Conservation (phyloP, 2,113 vertebrate genomes). For the Empidonax traillii region DNA sequence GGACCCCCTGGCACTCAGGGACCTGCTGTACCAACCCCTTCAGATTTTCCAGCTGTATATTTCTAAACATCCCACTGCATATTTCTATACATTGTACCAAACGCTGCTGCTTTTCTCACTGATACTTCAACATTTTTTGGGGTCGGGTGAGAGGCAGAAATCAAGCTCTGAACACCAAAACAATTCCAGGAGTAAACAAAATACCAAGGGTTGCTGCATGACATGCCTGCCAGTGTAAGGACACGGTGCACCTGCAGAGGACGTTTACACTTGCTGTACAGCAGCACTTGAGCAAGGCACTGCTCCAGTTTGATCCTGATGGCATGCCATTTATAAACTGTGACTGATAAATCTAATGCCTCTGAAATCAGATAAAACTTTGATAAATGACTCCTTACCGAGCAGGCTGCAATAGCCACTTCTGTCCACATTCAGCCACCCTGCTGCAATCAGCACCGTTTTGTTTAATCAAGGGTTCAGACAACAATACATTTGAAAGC, state of each 20-base stretch:
- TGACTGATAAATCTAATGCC: slow-evolving; percentile 95
- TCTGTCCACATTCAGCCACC: slow-evolving; percentile 75
- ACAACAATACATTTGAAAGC: slow-evolving; percentile 73
- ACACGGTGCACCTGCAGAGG: neutral
- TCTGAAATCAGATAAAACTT: slow-evolving; percentile 96
- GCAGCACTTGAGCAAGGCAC: slow-evolving; percentile 58
- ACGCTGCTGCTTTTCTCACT: neutral
- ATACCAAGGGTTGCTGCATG: neutral
- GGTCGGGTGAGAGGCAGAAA: neutral
- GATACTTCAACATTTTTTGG: neutral
- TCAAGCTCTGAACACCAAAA: neutral
- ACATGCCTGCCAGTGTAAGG: neutral
- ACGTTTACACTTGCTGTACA: slow-evolving; percentile 12
- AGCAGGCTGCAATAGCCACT: slow-evolving; percentile 72
- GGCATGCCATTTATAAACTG: slow-evolving; percentile 81
- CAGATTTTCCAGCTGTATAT: neutral
- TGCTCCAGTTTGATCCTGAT: slow-evolving; percentile 64
- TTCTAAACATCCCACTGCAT: neutral
- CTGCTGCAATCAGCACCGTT: slow-evolving; percentile 80
- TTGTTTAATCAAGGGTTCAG: slow-evolving; percentile 87
- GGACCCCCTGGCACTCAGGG: neutral
- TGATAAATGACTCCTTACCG: slow-evolving; percentile 87
- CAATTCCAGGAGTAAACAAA: neutral
- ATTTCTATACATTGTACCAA: neutral
- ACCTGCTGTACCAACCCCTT: neutral